Evolutionary conservation across 2,113 vertebrate species (phyloP).

Genomic region (Coreoperca whiteheadi): DNA sequence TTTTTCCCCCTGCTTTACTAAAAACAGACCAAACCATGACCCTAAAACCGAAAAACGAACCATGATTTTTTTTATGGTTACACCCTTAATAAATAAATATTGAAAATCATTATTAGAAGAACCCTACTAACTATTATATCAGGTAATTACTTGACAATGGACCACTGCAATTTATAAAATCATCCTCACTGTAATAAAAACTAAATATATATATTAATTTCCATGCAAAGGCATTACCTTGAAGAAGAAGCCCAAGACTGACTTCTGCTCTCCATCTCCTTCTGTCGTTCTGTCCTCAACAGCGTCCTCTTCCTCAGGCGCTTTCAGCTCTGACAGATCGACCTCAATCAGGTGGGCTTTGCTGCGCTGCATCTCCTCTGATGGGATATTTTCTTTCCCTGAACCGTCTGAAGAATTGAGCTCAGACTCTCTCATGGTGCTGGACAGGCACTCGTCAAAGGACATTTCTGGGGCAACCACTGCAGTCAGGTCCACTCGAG

Average conservation of each 20-base stretch:
- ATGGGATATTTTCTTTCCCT: conserved; percentile 78
- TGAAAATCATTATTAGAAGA: neutral
- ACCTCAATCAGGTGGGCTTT: conserved; percentile 93
- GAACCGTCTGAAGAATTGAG: conserved; percentile 78
- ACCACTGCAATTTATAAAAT: neutral
- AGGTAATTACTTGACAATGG: neutral
- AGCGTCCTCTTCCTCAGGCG: conserved; percentile 83
- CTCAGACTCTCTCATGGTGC: conserved; percentile 73
- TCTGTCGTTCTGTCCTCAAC: conserved; percentile 71
- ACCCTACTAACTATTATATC: neutral
- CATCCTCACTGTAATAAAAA: neutral
- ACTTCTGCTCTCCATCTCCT: conserved; percentile 89
- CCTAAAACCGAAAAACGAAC: too few relatives aligned
- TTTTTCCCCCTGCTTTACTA: too few relatives aligned
- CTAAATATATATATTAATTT: neutral
- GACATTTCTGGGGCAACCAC: conserved; percentile 80
- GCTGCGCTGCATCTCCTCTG: conserved; percentile 86
- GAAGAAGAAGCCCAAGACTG: conserved; percentile 95
- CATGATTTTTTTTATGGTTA: too few relatives aligned
- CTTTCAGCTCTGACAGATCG: conserved; percentile 90
- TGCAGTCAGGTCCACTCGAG: conserved; percentile 84
- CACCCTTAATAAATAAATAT: too few relatives aligned
- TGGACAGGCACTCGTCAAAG: conserved; percentile 79
- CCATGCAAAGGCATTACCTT: conserved; percentile 84
- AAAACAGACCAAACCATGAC: too few relatives aligned